Percentiles rank a stretch among this genome's conserved stretches.
Evolutionary conservation across 2,113 vertebrate species (phyloP).

Genomic region (Phycodurus eques): DNA sequence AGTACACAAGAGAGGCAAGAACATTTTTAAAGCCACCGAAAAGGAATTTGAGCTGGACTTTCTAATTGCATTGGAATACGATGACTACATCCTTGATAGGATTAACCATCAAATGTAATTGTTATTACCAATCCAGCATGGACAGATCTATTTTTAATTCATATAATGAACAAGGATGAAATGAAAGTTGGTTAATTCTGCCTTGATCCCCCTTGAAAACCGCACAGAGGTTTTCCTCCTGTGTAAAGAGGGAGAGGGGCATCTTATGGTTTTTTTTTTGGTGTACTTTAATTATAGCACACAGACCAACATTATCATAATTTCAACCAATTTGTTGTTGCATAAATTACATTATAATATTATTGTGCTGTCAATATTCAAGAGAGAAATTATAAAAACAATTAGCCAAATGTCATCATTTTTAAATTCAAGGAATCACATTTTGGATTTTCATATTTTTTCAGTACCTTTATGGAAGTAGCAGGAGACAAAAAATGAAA

Average conservation of each 20-base stretch:
- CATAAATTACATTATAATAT: background rate
- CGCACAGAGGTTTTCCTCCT: constrained; percentile 40
- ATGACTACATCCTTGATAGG: constrained; percentile 64
- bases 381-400: background rate
- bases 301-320: constrained; percentile 14
- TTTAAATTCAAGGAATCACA: background rate
- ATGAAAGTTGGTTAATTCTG: constrained; percentile 52
- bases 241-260: constrained; percentile 33
- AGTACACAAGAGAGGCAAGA: constrained; percentile 33
- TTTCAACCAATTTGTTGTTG: background rate
- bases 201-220: constrained; percentile 64
- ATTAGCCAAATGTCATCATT: background rate
- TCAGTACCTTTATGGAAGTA: background rate
- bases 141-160: constrained; percentile 68
- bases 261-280: constrained; percentile 58
- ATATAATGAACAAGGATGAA: constrained; percentile 64
- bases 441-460: background rate
- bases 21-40: constrained; percentile 47
- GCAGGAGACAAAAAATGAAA: background rate
- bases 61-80: constrained; percentile 62
- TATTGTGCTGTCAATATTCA: background rate
- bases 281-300: constrained; percentile 56
- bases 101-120: constrained; percentile 64
- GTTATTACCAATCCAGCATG: constrained; percentile 60
- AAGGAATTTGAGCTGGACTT: constrained; percentile 52